These are phyloP conservation scores for Ceratina australensis DNA, from an alignment of 1,140 invertebrate genomes.

Conservation along the genomic window DNA sequence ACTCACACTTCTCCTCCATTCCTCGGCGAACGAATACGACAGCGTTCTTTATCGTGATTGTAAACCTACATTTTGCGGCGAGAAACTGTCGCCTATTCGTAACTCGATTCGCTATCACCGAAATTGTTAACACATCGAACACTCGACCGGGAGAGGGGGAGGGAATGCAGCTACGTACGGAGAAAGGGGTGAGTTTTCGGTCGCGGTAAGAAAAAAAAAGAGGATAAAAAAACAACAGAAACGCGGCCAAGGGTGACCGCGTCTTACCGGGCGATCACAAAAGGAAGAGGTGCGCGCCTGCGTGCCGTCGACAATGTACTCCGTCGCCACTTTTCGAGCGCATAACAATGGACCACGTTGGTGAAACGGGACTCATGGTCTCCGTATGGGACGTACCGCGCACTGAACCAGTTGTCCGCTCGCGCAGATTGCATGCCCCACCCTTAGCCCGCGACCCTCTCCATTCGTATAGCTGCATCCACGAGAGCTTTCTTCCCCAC, in stretches of 20 bases:
- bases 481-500: slow-evolving; percentile 21
- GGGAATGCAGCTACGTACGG: no score
- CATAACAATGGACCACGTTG: slow-evolving; percentile 73
- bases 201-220: neutral
- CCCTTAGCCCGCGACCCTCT: slow-evolving; percentile 36
- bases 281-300: slow-evolving; percentile 63
- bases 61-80: slow-evolving; percentile 22
- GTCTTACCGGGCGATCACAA: slow-evolving; percentile 41
- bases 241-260: neutral
- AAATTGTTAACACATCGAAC: neutral
- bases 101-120: slow-evolving; percentile 25
- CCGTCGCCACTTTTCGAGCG: slow-evolving; percentile 67
- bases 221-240: slow-evolving; percentile 34
- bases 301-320: slow-evolving; percentile 71
- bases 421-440: slow-evolving; percentile 56
- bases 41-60: slow-evolving; percentile 4
- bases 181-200: slow-evolving; percentile 11
- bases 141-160: neutral
- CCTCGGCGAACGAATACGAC: slow-evolving; percentile 9
- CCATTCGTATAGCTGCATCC: neutral
- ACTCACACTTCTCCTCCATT: slow-evolving; percentile 31
- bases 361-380: slow-evolving; percentile 73
- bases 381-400: slow-evolving; percentile 69
- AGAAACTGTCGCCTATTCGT: neutral
- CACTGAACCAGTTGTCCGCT: slow-evolving; percentile 67